Base-by-base conservation (phyloP, 2,113 vertebrate genomes). In the Sinocyclocheilus anophthalmus region DNA sequence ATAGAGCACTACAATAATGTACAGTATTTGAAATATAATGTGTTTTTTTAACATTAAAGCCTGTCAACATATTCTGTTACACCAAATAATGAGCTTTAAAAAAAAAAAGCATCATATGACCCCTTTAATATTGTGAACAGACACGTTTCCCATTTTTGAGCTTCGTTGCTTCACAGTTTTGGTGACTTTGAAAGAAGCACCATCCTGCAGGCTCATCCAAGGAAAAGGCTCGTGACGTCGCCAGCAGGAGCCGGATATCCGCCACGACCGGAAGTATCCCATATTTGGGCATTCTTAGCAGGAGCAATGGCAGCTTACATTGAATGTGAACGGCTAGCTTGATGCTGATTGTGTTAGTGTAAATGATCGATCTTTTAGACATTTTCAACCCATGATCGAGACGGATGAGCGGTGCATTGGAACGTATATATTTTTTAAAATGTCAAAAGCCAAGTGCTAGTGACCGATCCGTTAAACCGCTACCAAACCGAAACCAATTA, bases 191-290 rank as follows among this genome's bases (percentile, higher is more conserved):
- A 5, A 70, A 20, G 10, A 72, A 22, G 9, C 9, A 30, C 33
- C 33, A 39, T 72, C 18, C 33, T 12, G 4, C 20, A 42, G 39
- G 39, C 39, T 42, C 39, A 42, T 42, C 39, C 39, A 42, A 42
- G 39, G 39, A 42, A 9, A 42, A 8, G 39, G 7, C 39, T 42
- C 39, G 6, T 42, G 39, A 42, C 39, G 39, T 42, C 7, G 7
- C 39, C 5, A 45, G 22, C 42, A 37, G 80, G 33, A 86, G 50
- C 75, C 84, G 92, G 92, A 93, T 90, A 90, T 93, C 92, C 91
- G 88, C 77, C 85, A 30, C 1, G 3, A 85, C 87, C 90, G 91
- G 93, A 93, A 91, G 39, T 14, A 39, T 24, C 79, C 75, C 61
- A 55, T 85, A 90, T 87, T 83, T 84, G 90, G 86, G 61, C 57